These are phyloP conservation scores for Eristalinus sepulchralis DNA, from an alignment of 2,888 invertebrate species.

Conservation along the genomic window DNA sequence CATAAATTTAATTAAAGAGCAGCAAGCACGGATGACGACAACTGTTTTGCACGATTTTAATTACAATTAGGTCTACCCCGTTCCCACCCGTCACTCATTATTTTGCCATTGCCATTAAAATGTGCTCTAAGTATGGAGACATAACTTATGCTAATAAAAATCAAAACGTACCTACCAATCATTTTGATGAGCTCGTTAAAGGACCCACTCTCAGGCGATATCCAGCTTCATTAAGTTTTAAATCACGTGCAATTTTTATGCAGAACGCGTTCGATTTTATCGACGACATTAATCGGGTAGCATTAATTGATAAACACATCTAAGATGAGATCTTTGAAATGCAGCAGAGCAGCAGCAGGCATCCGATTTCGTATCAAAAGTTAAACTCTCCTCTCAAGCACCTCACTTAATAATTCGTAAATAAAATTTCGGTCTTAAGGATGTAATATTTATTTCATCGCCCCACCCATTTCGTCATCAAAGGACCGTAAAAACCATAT, in stretches of 20 bases:
- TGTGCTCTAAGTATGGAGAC: not conserved
- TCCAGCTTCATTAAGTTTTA: not conserved
- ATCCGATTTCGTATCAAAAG: not conserved
- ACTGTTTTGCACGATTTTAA: too few species aligned
- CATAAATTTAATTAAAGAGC: too few species aligned
- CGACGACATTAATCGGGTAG: not conserved
- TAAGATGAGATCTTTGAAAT: not conserved
- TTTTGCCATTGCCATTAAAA: not conserved
- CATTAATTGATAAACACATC: not conserved
- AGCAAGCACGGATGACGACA: too few species aligned
- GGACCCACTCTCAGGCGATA: not conserved
- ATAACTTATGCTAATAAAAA: not conserved
- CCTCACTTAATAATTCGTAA: not conserved
- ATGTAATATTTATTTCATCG: not conserved
- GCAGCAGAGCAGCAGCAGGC: not conserved
- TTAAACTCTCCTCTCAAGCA: not conserved
- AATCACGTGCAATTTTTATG: not conserved
- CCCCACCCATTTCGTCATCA: not conserved
- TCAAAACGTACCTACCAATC: not conserved
- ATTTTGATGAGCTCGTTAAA: not conserved
- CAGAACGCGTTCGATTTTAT: not conserved
- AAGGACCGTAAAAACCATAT: not conserved
- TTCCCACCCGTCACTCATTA: not conserved
- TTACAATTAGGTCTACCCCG: too few species aligned
- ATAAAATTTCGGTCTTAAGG: not conserved